phyloP scores from a whole-genome alignment of 92 coral and sea anemone genomes.

The Scolanthus callimorphus region DNA sequence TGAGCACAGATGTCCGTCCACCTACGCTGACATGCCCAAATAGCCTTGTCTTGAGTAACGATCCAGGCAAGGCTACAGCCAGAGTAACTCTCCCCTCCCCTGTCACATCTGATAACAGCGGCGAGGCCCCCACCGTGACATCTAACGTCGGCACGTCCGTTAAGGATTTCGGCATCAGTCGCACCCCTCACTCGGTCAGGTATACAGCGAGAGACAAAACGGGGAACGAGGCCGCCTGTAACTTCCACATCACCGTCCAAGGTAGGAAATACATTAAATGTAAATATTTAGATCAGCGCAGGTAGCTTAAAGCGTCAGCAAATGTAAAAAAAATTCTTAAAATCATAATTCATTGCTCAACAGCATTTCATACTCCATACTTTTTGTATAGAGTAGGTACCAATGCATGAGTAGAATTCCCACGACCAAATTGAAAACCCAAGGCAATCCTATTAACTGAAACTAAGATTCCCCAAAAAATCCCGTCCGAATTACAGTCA shows the following conservation, averaged over 20 bases:
- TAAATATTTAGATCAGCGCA: too few species aligned
- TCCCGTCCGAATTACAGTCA: too few species aligned
- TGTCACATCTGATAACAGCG: conserved; percentile 73
- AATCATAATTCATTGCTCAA: too few species aligned
- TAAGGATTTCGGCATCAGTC: conserved; percentile 48
- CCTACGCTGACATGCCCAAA: conserved; percentile 80
- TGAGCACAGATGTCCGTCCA: conserved; percentile 47
- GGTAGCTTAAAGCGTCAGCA: too few species aligned
- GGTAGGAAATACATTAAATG: too few species aligned
- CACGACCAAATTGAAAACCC: too few species aligned
- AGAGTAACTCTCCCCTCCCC: conserved; percentile 61
- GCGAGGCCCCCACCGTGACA: conserved; percentile 59
- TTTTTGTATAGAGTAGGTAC: too few species aligned
- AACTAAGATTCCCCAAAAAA: too few species aligned
- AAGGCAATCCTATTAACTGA: too few species aligned
- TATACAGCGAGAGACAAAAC: conserved; percentile 88
- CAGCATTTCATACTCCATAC: too few species aligned
- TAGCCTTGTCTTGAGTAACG: conserved; percentile 46
- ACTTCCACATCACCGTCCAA: conserved; percentile 65
- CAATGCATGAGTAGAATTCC: too few species aligned
- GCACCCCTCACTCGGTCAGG: conserved; percentile 48
- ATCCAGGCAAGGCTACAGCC: conserved; percentile 60
- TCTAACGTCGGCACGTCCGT: conserved; percentile 52
- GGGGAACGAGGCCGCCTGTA: conserved; percentile 63
- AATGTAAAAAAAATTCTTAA: too few species aligned